Evolutionary conservation across 2,888 invertebrate species (phyloP), one percentile per base, ranked within the genome.

Genomic region (Xanthia togata): DNA sequence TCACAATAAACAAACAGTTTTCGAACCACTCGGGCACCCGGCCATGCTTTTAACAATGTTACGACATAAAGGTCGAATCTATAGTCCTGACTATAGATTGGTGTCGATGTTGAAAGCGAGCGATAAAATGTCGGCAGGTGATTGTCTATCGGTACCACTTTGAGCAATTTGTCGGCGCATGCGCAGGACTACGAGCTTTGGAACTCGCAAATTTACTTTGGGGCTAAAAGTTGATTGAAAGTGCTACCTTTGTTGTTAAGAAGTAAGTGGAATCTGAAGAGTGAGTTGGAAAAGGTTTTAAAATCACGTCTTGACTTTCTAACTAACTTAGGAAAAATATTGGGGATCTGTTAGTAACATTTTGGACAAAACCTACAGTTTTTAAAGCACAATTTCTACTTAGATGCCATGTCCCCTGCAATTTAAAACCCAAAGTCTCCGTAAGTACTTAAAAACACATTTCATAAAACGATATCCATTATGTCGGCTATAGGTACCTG

Each of bases 101-200:
- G 59, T 64, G 35, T 72, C 70, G 74, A 72, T 63, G 72, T 71
- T 62, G 73, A 78, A 64, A 78, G 70, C 55, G 78, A 69, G n/a
- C 80, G 83, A 85, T 83, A 87, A 85, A 87, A 82, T 78, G 79
- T 79, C 82, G 83, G 81, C 83, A 85, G 87, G 80, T 90, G 91
- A 91, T 91, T 91, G 90, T 81, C 79, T 86, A 86, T 83, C 71
- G 83, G 63, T 73, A 73, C 84, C 88, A 89, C 92, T 92, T 92
- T 91, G 91, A 90, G 88, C 91, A 92, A 92, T 92, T 92, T 91
- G 88, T 84, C 57, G 65, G 78, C 50, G 84, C 84, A 82, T 87
- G 89, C 77, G 74, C 76, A 68, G 59, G 71, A 73, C 44, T 71
- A 50, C 57, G 23, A 63, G 79, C 76, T 73, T 70, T 63, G 60